Conservation (phyloP, 2,113 vertebrate species). For the Hucho hucho region DNA sequence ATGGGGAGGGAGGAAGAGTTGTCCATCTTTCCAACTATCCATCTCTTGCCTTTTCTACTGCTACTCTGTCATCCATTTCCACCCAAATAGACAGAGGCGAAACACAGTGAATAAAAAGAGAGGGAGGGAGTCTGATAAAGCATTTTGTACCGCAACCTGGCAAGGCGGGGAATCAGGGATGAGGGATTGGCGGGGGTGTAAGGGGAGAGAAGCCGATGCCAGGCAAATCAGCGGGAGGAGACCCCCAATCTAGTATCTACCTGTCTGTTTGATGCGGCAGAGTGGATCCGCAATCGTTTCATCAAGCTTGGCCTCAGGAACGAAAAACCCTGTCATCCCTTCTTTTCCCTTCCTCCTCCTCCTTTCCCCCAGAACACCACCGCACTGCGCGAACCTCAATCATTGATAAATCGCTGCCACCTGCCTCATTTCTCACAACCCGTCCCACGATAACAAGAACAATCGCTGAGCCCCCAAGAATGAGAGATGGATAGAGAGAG, state of each 20-base stretch:
- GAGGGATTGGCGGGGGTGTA: neutral
- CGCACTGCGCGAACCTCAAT: slow-evolving; percentile 30
- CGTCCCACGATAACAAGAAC: neutral
- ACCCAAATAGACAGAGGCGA: slow-evolving; percentile 14
- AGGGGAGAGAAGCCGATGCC: slow-evolving; percentile 24
- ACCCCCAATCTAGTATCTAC: neutral
- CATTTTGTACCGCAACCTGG: slow-evolving; percentile 13
- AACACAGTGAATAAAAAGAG: no score
- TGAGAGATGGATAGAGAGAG: no score
- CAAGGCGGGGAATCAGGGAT: slow-evolving; percentile 27
- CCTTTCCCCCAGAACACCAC: slow-evolving; percentile 22
- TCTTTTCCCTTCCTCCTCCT: slow-evolving; percentile 5
- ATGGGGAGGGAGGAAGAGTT: slow-evolving; percentile 11
- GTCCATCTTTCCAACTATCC: slow-evolving; percentile 15
- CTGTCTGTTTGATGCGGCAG: slow-evolving; percentile 38
- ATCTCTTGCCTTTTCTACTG: slow-evolving; percentile 22
- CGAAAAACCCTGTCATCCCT: slow-evolving; percentile 30
- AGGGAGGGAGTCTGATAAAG: slow-evolving; percentile 5
- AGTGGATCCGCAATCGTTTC: slow-evolving; percentile 47
- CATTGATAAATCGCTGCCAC: slow-evolving; percentile 62
- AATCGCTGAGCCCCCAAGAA: no score
- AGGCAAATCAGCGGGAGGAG: slow-evolving; percentile 26
- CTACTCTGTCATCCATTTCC: slow-evolving; percentile 44
- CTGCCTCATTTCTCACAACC: slow-evolving; percentile 60
- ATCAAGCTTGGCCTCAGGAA: slow-evolving; percentile 46